Conservation (phyloP, 1,140 invertebrate genomes). For the Meloidogyne chitwoodi region DNA sequence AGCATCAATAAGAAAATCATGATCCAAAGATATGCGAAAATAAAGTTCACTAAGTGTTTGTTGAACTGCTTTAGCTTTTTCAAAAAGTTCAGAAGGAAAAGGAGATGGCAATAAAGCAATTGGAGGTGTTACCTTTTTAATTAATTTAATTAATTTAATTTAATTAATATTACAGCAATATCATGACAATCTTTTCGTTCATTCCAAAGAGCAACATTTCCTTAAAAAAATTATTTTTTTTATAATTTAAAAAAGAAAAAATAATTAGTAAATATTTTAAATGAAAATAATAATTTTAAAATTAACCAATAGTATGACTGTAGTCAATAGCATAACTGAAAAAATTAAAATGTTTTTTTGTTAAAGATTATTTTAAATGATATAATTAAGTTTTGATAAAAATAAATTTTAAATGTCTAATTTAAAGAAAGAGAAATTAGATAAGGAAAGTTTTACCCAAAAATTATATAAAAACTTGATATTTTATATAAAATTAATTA, state of each 20-base stretch:
- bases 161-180: not conserved
- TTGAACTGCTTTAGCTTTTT: conserved; percentile 50
- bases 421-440: too few species aligned
- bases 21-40: conserved; percentile 52
- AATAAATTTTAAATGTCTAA: too few species aligned
- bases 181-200: not conserved
- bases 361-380: too few species aligned
- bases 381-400: too few species aligned
- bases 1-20: conserved; percentile 50
- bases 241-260: too few species aligned
- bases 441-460: too few species aligned
- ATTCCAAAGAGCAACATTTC: not conserved
- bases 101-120: conserved; percentile 52
- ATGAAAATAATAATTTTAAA: not conserved
- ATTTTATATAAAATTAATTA: too few species aligned
- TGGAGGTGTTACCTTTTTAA: conserved; percentile 26
- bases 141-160: not conserved
- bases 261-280: not conserved
- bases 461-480: too few species aligned
- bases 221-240: not conserved
- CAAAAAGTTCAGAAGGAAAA: conserved; percentile 48
- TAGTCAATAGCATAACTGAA: not conserved
- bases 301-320: not conserved
- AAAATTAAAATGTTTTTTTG: too few species aligned
- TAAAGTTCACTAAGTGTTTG: conserved; percentile 51